Conservation (phyloP, 2,888 invertebrate genomes). For the Ophion costatus region DNA sequence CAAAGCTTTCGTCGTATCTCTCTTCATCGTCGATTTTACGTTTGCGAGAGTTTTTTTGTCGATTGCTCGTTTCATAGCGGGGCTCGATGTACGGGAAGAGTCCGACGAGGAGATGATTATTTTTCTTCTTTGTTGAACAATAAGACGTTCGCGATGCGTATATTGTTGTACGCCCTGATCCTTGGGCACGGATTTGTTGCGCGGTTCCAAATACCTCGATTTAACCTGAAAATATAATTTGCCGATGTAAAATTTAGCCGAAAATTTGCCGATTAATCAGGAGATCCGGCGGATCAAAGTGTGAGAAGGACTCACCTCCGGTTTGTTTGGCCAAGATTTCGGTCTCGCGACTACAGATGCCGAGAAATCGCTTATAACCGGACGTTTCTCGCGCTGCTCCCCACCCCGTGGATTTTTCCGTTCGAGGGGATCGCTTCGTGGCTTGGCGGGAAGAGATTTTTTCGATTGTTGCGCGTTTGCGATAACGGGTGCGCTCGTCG, state of each 20-base stretch:
- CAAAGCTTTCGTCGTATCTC: constrained; percentile 81
- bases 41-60: constrained; percentile 78
- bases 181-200: constrained; percentile 78
- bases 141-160: constrained; percentile 75
- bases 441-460: constrained; percentile 76
- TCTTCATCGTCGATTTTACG: constrained; percentile 79
- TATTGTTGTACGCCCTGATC: constrained; percentile 68
- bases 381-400: constrained; percentile 67
- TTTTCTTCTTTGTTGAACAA: constrained; percentile 83
- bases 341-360: constrained; percentile 73
- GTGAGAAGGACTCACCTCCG: constrained; percentile 78
- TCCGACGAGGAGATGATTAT: constrained; percentile 87
- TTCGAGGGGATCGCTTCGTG: constrained; percentile 81
- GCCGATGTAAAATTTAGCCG: neutral
- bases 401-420: constrained; percentile 78
- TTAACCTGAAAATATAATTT: constrained; percentile 81
- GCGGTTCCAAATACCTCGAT: constrained; percentile 88
- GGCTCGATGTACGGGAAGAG: constrained; percentile 89
- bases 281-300: too few species aligned
- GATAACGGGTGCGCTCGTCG: constrained; percentile 62
- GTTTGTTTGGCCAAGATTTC: constrained; percentile 82
- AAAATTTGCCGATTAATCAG: neutral
- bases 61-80: constrained; percentile 84
- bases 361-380: neutral
- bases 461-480: constrained; percentile 69